Evolutionary conservation across 2,113 vertebrate genomes (phyloP).

Genomic region (Mastomys natalensis): DNA sequence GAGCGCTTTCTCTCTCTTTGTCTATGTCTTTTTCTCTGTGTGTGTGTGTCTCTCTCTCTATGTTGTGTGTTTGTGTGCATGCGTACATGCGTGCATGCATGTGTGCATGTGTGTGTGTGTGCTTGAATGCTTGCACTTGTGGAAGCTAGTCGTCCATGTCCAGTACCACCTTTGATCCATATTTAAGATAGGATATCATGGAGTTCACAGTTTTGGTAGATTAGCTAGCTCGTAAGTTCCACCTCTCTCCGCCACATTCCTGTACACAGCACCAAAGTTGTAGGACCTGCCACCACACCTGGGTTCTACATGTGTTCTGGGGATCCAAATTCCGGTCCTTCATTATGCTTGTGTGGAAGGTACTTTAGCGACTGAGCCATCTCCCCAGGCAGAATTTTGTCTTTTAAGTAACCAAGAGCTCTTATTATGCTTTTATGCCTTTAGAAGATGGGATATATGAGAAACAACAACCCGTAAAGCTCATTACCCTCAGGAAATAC

Average conservation of each 20-base stretch:
- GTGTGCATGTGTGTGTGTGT: too few relatives aligned
- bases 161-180: background rate
- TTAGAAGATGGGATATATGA: background rate
- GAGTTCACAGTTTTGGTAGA: background rate
- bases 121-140: background rate
- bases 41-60: background rate
- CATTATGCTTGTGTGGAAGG: background rate
- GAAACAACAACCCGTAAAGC: conserved; percentile 19
- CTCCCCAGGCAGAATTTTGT: background rate
- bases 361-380: background rate
- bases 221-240: background rate
- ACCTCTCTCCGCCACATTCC: background rate
- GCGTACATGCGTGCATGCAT: background rate
- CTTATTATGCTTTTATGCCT: background rate
- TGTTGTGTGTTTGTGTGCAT: background rate
- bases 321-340: background rate
- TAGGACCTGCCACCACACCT: background rate
- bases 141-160: too few relatives aligned
- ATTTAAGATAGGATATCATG: background rate
- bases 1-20: background rate
- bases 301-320: background rate
- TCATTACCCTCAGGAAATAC: conserved; percentile 37
- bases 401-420: conserved; percentile 59
- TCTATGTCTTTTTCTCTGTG: background rate
- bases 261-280: too few relatives aligned